These are phyloP conservation scores for Cyphomyrus discorhynchus DNA, from an alignment of 2,113 vertebrate species.

Conservation along the genomic window DNA sequence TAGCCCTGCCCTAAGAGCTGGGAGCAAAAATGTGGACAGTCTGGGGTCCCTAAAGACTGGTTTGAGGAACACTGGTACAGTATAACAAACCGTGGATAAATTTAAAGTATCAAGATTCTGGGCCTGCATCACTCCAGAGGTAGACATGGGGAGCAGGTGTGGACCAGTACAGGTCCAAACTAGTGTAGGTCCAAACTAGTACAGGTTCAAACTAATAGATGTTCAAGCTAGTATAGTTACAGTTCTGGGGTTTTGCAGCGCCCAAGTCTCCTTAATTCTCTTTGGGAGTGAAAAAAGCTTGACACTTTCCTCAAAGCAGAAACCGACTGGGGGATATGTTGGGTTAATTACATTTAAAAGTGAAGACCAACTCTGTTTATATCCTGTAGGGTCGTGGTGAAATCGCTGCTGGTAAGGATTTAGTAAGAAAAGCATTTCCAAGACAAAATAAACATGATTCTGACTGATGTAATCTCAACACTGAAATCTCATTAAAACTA, in stretches of 20 bases:
- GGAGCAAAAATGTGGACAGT: background rate
- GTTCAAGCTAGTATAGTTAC: background rate
- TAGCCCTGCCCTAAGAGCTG: too few relatives aligned
- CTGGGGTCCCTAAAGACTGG: background rate
- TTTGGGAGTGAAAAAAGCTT: background rate
- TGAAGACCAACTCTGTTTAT: background rate
- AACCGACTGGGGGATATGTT: background rate
- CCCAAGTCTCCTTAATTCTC: background rate
- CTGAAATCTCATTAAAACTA: conserved; percentile 9
- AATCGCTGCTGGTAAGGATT: background rate
- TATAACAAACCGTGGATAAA: background rate
- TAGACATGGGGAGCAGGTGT: background rate
- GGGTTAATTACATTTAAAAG: conserved; percentile 6
- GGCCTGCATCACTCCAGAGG: background rate
- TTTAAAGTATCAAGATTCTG: background rate
- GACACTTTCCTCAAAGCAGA: background rate
- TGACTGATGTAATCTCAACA: background rate
- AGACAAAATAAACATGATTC: conserved; percentile 11
- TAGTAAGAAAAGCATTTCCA: conserved; percentile 1
- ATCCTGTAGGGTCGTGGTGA: background rate
- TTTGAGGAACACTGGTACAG: background rate
- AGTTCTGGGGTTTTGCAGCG: background rate
- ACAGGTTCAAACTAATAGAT: background rate
- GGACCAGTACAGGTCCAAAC: background rate
- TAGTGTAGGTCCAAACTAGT: background rate